Conservation (phyloP, 2,888 invertebrate species). For the Seira musarum region DNA sequence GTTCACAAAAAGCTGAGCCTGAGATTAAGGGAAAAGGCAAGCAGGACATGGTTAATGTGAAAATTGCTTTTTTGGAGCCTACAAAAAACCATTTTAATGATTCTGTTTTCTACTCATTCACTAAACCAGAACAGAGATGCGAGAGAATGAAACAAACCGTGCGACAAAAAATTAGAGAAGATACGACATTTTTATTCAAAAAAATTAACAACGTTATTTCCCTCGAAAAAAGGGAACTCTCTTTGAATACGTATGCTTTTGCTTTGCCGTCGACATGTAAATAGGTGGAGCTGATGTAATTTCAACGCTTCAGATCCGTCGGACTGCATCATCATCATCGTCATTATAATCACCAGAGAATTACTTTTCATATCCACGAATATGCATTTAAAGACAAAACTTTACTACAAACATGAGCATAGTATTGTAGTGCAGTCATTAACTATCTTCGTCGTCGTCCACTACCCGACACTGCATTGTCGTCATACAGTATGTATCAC, state of each 20-base stretch:
- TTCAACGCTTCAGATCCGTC: slow-evolving; percentile 59
- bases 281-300: slow-evolving; percentile 63
- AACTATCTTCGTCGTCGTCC: slow-evolving; percentile 35
- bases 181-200: too few species aligned
- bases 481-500: too few species aligned
- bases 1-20: not conserved
- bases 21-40: not conserved
- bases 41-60: slow-evolving; percentile 68
- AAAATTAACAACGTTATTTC: slow-evolving; percentile 14
- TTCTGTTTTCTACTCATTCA: slow-evolving; percentile 38
- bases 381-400: too few species aligned
- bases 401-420: too few species aligned
- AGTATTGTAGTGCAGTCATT: too few species aligned
- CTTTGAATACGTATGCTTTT: slow-evolving; percentile 16
- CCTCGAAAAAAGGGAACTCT: not conserved
- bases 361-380: slow-evolving; percentile 26
- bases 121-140: slow-evolving; percentile 51
- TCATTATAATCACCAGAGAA: slow-evolving; percentile 41
- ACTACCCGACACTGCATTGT: slow-evolving; percentile 8
- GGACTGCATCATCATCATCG: slow-evolving; percentile 42
- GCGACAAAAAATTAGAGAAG: slow-evolving; percentile 49
- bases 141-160: slow-evolving; percentile 30
- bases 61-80: slow-evolving; percentile 68
- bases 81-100: slow-evolving; percentile 56
- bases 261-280: slow-evolving; percentile 55